Conservation (phyloP, 2,797 vertebrate genomes). For the Macroramphosus scolopax region DNA sequence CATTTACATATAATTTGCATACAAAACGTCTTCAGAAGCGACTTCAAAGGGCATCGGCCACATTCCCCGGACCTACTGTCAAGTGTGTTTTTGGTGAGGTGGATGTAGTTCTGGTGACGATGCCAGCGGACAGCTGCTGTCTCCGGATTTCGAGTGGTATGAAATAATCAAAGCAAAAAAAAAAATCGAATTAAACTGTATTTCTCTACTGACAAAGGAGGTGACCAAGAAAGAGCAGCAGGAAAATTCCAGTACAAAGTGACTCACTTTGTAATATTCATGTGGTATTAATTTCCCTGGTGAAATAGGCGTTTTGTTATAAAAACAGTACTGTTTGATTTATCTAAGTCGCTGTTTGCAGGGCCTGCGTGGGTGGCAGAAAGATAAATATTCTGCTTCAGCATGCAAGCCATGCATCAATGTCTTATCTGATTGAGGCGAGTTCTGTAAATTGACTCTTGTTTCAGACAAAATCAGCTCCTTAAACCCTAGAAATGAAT, state of each 20-base stretch:
- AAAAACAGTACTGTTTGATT: neutral
- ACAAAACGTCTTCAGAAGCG: too few relatives aligned
- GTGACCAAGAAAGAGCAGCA: too few relatives aligned
- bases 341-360: conserved; percentile 16
- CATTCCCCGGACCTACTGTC: too few relatives aligned
- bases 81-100: too few relatives aligned
- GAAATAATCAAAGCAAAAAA: conserved; percentile 20
- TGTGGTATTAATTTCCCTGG: neutral
- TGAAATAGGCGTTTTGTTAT: conserved; percentile 4
- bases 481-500: too few relatives aligned
- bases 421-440: too few relatives aligned
- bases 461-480: conserved; percentile 3
- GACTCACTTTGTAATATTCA: neutral
- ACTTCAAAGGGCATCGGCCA: too few relatives aligned
- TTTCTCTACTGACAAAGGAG: too few relatives aligned
- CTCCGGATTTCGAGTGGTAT: conserved; percentile 13
- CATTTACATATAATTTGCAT: too few relatives aligned
- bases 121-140: neutral
- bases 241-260: neutral
- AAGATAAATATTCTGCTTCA: conserved; percentile 23
- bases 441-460: too few relatives aligned
- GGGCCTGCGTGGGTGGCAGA: conserved; percentile 15
- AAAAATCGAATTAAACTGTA: too few relatives aligned
- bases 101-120: conserved; percentile 8
- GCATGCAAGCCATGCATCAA: neutral